A percentile compares a stretch with the other conserved stretches of the same genome.
Evolutionary conservation across 2,797 vertebrate species (phyloP).

Genomic region (Rhinophrynus dorsalis): DNA sequence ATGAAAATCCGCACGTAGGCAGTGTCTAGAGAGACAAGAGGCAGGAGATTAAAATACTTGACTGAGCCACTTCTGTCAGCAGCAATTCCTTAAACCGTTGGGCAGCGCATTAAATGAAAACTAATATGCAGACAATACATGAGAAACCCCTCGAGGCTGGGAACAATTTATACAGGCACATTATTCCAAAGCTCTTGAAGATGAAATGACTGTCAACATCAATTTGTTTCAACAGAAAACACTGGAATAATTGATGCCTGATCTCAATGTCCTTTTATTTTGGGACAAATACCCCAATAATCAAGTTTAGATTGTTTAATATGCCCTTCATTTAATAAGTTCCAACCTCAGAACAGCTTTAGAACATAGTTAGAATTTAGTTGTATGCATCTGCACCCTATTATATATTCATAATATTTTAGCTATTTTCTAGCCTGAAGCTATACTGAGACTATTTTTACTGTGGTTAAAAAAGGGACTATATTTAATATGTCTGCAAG

Average conservation of each 20-base stretch:
- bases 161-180: slow-evolving; percentile 55
- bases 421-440: slow-evolving; percentile 10
- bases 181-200: slow-evolving; percentile 58
- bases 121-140: slow-evolving; percentile 61
- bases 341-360: neutral
- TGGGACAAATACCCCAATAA: slow-evolving; percentile 8
- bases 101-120: slow-evolving; percentile 60
- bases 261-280: slow-evolving; percentile 45
- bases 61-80: slow-evolving; percentile 61
- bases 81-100: slow-evolving; percentile 55
- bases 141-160: slow-evolving; percentile 60
- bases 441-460: neutral
- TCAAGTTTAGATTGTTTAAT: slow-evolving; percentile 6
- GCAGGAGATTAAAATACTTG: slow-evolving; percentile 60
- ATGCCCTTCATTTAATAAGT: neutral
- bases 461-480: too few relatives aligned
- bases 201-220: slow-evolving; percentile 69
- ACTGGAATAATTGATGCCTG: slow-evolving; percentile 70
- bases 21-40: slow-evolving; percentile 73
- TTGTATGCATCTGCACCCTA: neutral
- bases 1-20: slow-evolving; percentile 83
- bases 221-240: slow-evolving; percentile 66
- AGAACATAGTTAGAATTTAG: neutral
- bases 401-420: slow-evolving; percentile 18
- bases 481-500: too few relatives aligned